These are phyloP conservation scores for Xylocopa sonorina DNA, from an alignment of 1,140 invertebrate species.

Conservation along the genomic window DNA sequence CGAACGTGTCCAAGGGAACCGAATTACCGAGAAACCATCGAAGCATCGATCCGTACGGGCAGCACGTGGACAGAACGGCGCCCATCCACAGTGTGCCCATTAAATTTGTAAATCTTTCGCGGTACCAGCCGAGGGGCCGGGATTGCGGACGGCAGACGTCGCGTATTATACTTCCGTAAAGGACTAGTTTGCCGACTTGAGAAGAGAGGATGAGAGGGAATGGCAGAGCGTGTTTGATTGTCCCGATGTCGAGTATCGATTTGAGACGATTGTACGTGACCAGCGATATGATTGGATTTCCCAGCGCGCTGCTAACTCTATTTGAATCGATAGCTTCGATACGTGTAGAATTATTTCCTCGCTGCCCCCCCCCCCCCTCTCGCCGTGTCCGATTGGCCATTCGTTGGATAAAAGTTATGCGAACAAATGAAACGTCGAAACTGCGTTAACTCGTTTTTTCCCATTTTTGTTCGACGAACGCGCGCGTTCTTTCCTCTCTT, in stretches of 20 bases:
- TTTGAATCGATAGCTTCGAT: conserved; percentile 53
- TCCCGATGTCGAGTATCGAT: conserved; percentile 67
- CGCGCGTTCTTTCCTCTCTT: background rate
- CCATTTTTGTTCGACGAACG: background rate
- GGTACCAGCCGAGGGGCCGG: background rate
- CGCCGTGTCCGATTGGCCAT: background rate
- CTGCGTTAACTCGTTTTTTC: background rate
- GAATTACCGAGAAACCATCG: background rate
- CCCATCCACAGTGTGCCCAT: background rate
- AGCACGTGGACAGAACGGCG: too few relatives aligned
- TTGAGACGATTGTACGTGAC: conserved; percentile 58
- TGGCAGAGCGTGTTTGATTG: conserved; percentile 61
- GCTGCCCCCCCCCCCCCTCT: too few relatives aligned
- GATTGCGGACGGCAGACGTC: background rate
- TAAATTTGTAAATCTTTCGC: conserved; percentile 32
- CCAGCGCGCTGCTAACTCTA: conserved; percentile 58
- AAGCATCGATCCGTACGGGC: background rate
- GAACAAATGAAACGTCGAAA: conserved; percentile 19
- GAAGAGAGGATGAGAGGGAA: conserved; percentile 43
- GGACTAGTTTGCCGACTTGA: conserved; percentile 33
- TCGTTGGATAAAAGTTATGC: conserved; percentile 4
- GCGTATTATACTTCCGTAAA: conserved; percentile 19
- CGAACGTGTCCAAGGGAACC: background rate
- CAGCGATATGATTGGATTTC: conserved; percentile 63
- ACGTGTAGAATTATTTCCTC: conserved; percentile 40